Evolutionary conservation across 2,888 invertebrate genomes (phyloP).

Genomic region (Metopia argyrocephala): DNA sequence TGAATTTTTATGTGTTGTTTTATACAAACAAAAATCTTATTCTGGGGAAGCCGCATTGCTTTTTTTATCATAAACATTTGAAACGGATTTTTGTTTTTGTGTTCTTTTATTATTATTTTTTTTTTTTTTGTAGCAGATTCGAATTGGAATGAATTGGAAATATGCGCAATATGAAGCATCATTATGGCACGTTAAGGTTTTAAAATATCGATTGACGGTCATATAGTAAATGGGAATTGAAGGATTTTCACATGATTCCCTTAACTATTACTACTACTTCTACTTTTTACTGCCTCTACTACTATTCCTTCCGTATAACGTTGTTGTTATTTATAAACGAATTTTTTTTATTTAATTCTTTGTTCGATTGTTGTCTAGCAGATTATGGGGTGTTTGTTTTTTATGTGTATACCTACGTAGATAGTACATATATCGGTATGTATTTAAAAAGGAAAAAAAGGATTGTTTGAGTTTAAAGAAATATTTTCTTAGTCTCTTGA

Average conservation of each 20-base stretch:
- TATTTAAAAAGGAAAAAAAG: slow-evolving; percentile 22
- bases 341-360: slow-evolving; percentile 38
- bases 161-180: slow-evolving; percentile 62
- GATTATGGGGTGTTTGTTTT: slow-evolving; percentile 25
- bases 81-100: slow-evolving; percentile 50
- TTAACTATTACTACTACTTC: slow-evolving; percentile 45
- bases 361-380: slow-evolving; percentile 48
- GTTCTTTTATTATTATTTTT: too few relatives aligned
- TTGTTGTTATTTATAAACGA: neutral
- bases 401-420: neutral
- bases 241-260: slow-evolving; percentile 59
- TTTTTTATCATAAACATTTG: slow-evolving; percentile 54
- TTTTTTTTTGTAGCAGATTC: too few relatives aligned
- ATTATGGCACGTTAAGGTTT: slow-evolving; percentile 64
- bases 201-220: slow-evolving; percentile 65
- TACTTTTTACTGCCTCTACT: slow-evolving; percentile 26
- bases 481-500: slow-evolving; percentile 34
- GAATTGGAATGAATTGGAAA: slow-evolving; percentile 56
- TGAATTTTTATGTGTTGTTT: slow-evolving; percentile 53
- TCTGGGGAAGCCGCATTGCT: slow-evolving; percentile 44
- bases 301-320: neutral
- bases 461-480: slow-evolving; percentile 29
- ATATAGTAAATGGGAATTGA: slow-evolving; percentile 56
- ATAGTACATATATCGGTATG: too few relatives aligned
- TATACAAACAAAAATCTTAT: slow-evolving; percentile 50